Evolutionary conservation across 2,113 vertebrate genomes (phyloP), one percentile per base, ranked within the genome.

Genomic region (Microtus richardsoni): DNA sequence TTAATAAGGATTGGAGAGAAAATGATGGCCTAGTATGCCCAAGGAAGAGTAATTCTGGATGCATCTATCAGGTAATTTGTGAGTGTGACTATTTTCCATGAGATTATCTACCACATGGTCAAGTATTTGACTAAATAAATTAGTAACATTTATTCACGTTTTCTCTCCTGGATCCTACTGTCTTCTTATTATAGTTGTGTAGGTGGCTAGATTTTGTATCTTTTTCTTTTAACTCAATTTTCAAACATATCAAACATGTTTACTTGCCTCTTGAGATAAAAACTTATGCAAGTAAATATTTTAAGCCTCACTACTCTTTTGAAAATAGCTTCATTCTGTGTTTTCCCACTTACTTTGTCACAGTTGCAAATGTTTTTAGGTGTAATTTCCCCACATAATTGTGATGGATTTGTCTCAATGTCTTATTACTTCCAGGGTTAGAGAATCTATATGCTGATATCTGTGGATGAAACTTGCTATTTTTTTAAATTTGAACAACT

Each of bases 371-470:
- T 54, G 62, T 74, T 88, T 85, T 52, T 71, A 36, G 5, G 4
- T 24, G 78, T 33, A 60, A 60, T 19, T 17, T 19, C 54, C 89
- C 79, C 19, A 44, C 54, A 62, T 52, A 73, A 71, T 74, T 89
- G 58, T 68, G 47, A 70, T 78, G 26, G 21, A 30, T 94, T 68
- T 93, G 28, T 93, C 47, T 89, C 33, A 58, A 22, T 95, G 12
- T 75, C 9, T 80, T 71, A 36, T 47, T 78, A 39, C 3, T 86
- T 52, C 0, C 12, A 64, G 1, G 41, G 10, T 66, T 88, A 62
- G 44, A 66, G 5, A 91, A 88, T 71, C 73, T 85, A 86, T 26
- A 73, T 26, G 4, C 17, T 82, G 36, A 82, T 88, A 58, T n/a
- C 5, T 86, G 74, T 74, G 16, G 36, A n/a, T 52, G 6, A 91